A percentile compares a stretch with the other conserved stretches of the same genome.
These are phyloP conservation scores for Ryuthela nishihirai DNA, from an alignment of 2,888 invertebrate species.

Conservation along the genomic window DNA sequence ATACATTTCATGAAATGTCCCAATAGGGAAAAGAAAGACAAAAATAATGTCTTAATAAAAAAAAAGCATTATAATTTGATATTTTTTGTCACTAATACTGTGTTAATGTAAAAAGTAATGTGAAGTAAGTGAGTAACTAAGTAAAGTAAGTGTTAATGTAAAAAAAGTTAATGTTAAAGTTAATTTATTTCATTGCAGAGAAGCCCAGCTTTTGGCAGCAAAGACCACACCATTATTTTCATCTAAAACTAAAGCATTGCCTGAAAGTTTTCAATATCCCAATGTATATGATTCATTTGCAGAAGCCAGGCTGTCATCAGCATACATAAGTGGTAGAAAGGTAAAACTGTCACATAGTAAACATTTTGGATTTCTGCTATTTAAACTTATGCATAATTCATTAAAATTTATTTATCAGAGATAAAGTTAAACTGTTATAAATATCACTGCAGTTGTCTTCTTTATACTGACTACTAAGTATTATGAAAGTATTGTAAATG, in stretches of 20 bases:
- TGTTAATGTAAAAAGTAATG: too few relatives aligned
- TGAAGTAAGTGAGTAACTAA: too few relatives aligned
- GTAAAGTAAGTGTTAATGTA: neutral
- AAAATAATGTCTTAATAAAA: too few relatives aligned
- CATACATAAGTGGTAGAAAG: slow-evolving; percentile 73
- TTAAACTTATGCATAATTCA: neutral
- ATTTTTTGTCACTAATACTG: too few relatives aligned
- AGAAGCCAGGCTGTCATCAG: slow-evolving; percentile 63
- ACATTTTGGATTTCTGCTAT: neutral
- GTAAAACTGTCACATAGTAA: too few relatives aligned
- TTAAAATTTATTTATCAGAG: neutral
- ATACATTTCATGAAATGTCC: too few relatives aligned
- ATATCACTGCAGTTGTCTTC: neutral
- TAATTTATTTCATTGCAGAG: slow-evolving; percentile 45
- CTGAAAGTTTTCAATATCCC: slow-evolving; percentile 63
- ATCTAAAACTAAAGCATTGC: neutral
- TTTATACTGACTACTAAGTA: too few relatives aligned
- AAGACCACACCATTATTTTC: slow-evolving; percentile 46
- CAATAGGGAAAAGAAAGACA: too few relatives aligned
- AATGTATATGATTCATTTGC: slow-evolving; percentile 80
- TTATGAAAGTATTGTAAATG: too few relatives aligned
- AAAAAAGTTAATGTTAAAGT: neutral
- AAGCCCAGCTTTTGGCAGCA: slow-evolving; percentile 49
- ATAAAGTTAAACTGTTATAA: too few relatives aligned
- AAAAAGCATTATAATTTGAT: too few relatives aligned